A percentile compares a stretch with the other conserved stretches of the same genome.
These are phyloP conservation scores for Ecliptopera silaceata DNA, from an alignment of 2,888 invertebrate species.

Conservation along the genomic window DNA sequence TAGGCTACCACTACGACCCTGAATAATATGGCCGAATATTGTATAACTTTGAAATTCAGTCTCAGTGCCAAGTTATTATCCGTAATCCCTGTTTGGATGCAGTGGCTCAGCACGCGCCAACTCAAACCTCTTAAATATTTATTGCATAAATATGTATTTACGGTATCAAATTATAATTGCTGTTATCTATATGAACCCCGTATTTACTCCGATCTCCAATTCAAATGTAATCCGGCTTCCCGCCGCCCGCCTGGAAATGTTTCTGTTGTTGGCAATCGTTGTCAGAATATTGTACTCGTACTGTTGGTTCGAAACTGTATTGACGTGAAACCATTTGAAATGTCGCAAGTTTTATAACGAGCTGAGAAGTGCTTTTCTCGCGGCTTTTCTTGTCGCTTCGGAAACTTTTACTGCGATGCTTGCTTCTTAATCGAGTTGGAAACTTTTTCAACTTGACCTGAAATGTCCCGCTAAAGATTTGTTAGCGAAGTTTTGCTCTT, in stretches of 20 bases:
- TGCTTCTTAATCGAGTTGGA: conserved; percentile 13
- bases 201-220: conserved; percentile 11
- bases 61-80: conserved; percentile 9
- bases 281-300: conserved; percentile 6
- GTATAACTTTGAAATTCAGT: neutral
- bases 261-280: conserved; percentile 9
- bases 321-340: conserved; percentile 9
- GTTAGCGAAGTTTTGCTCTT: conserved; percentile 1
- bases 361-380: conserved; percentile 1
- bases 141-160: conserved; percentile 3
- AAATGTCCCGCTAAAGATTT: conserved; percentile 7
- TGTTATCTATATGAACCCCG: neutral
- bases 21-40: neutral
- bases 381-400: conserved; percentile 13
- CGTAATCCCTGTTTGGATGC: conserved; percentile 3
- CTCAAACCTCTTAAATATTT: neutral
- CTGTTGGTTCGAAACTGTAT: neutral
- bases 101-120: conserved; percentile 6
- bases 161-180: conserved; percentile 5
- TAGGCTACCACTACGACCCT: neutral
- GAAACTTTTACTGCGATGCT: conserved; percentile 21
- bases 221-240: conserved; percentile 11
- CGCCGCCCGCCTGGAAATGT: conserved; percentile 1
- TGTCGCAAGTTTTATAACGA: conserved; percentile 25
- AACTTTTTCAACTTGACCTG: conserved; percentile 25